Base-by-base conservation (phyloP, 1,140 invertebrate genomes). In the Pteromalus puparum region DNA sequence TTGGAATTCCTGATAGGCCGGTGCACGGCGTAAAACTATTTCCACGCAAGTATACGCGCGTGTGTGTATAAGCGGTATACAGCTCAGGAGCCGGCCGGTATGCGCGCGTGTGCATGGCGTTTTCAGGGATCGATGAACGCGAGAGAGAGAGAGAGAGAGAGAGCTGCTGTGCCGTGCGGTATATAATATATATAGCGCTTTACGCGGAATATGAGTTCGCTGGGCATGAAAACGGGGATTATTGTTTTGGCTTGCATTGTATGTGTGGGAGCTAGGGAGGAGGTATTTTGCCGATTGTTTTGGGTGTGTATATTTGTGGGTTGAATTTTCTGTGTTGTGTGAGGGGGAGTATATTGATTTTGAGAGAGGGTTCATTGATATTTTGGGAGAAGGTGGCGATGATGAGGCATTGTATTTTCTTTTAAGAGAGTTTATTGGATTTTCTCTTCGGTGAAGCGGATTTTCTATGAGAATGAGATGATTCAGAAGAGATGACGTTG, bases 101-200 rank as follows among this genome's bases (percentile, higher is more conserved):
- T 70, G 67, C 67, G 67, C 67, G 67, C 67, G 26, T 61, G 18
- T 21, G 18, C 53, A 21, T 21, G 53, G 53, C 53, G 53, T 61
- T n/a, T 61, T 61, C 53, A 61, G 67, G 67, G 67, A 70, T 70
- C 67, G 67, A 70, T 70, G 67, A 70, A 70, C 67, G 26, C 30
- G 30, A 30, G 30, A 34, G 30, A 34, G 30, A 34, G 30, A 34
- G 30, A 34, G 30, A 34, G 30, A 5, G 30, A 18, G 61, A 15
- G 24, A 30, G 67, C 67, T 30, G 67, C 15, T 61, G 53, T 18
- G 6, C 15, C 7, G 53, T 61, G 53, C 5, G 13, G 18, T 61
- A 61, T n/a, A 61, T 61, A 61, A 18, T 61, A 61, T n/a, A 61
- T 61, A 61, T 70, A 70, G 24, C 9, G 0, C 9, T 28, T 70